Percentiles rank a stretch among this genome's conserved stretches.
These are phyloP conservation scores for Anabas testudineus DNA, from an alignment of 2,797 vertebrate genomes.

Conservation along the genomic window DNA sequence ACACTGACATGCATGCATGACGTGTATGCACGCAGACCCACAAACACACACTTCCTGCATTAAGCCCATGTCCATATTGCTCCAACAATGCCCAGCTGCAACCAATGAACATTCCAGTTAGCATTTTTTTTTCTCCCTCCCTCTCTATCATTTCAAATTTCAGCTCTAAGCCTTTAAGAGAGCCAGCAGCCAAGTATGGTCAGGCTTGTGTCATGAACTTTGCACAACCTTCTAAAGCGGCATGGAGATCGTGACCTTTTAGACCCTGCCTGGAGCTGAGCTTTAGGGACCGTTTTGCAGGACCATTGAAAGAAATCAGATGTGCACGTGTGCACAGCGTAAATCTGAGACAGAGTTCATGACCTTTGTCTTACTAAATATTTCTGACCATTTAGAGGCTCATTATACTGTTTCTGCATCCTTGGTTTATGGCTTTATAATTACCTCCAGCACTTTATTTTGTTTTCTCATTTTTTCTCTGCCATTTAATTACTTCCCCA, in stretches of 20 bases:
- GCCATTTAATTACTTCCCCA: slow-evolving; percentile 43
- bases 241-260: slow-evolving; percentile 76
- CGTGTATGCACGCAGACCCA: slow-evolving; percentile 33
- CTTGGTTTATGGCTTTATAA: slow-evolving; percentile 45
- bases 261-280: slow-evolving; percentile 70
- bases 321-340: slow-evolving; percentile 1
- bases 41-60: slow-evolving; percentile 73
- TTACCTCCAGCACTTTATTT: slow-evolving; percentile 45
- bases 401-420: slow-evolving; percentile 35
- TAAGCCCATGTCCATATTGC: slow-evolving; percentile 76
- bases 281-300: slow-evolving; percentile 64
- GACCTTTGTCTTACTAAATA: slow-evolving; percentile 40
- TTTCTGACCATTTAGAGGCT: slow-evolving; percentile 37
- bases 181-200: slow-evolving; percentile 79
- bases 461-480: slow-evolving; percentile 15
- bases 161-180: slow-evolving; percentile 80
- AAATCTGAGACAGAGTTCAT: slow-evolving; percentile 37
- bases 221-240: slow-evolving; percentile 74
- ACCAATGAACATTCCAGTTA: slow-evolving; percentile 84
- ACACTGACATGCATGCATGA: slow-evolving; percentile 37
- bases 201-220: slow-evolving; percentile 79
- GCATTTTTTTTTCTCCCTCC: slow-evolving; percentile 59
- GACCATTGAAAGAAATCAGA: slow-evolving; percentile 41
- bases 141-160: slow-evolving; percentile 84
- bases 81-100: slow-evolving; percentile 83